Base-by-base conservation (phyloP, 2,797 vertebrate species). In the Sciurus carolinensis region DNA sequence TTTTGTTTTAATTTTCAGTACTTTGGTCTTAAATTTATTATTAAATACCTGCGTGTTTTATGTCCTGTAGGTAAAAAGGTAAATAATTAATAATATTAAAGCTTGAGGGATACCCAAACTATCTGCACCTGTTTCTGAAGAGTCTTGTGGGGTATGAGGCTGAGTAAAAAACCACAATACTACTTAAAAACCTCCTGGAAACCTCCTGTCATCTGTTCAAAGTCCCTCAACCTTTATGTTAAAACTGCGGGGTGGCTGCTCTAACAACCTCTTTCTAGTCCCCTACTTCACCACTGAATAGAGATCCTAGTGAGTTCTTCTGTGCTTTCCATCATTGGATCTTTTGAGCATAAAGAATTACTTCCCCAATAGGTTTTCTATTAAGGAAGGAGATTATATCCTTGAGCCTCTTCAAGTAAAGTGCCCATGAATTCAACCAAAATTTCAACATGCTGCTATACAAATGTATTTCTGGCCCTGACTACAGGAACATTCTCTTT, bases 351-450 rank as follows among this genome's bases (percentile, higher is more conserved):
- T 77, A 44, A 72, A 81, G n/a, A 90, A 90, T 81, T 28, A 73
- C 73, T 86, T 96, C 39, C 71, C 81, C 42, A 67, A 28, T 36
- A 81, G 44, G 71, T 26, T 88, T 95, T 79, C 93, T 91, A n/a
- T 66, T 44, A 81, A 14, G 36, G 26, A 73, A 62, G 57, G 54
- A 94, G 93, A 83, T 76, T 75, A 87, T 71, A 89, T 86, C 39
- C 50, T 72, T 72, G 72, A 77, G 52, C 42, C 59, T 96, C 73
- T 94, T 95, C 94, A 89, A 33, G 28, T 75, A 36, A 86, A 90
- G 36, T 52, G 44, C 44, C 72, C 6, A 26, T 71, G 54, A 87
- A 71, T 86, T 80, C 97, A 81, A 62, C 28, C 77, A 85, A 67
- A 1, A 76, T 75, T 90, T 77, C 72, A 81, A 47, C 81, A 52